A percentile compares a stretch with the other conserved stretches of the same genome.
Conservation (phyloP, 1,140 invertebrate genomes). For the Bacillus rossius region DNA sequence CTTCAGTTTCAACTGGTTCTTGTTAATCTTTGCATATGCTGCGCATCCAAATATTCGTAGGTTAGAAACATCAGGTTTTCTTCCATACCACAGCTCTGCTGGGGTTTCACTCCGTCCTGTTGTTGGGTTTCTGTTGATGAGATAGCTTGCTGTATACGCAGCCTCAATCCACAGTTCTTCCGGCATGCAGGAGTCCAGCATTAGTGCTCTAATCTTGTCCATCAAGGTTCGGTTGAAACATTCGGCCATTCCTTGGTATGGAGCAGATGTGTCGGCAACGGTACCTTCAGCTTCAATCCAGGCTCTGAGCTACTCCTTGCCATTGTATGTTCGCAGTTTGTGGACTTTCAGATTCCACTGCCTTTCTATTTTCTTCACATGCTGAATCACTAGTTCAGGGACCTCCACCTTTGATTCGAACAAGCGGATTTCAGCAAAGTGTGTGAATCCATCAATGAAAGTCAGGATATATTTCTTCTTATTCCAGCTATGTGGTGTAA, state of each 20-base stretch:
- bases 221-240: conserved; percentile 23
- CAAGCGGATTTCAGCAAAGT: too few species aligned
- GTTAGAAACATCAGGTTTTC: conserved; percentile 17
- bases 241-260: conserved; percentile 35
- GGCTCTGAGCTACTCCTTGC: too few species aligned
- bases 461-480: too few species aligned
- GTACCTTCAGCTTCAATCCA: too few species aligned
- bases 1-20: conserved; percentile 17
- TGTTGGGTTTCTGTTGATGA: conserved; percentile 25
- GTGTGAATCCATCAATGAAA: too few species aligned
- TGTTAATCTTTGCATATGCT: conserved; percentile 22
- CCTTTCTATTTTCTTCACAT: too few species aligned
- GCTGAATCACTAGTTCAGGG: too few species aligned
- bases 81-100: conserved; percentile 14
- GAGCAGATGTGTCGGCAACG: conserved; percentile 22
- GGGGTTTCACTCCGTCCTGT: conserved; percentile 2
- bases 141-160: conserved; percentile 26
- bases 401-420: too few species aligned
- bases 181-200: conserved; percentile 3
- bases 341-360: too few species aligned
- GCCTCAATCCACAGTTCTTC: conserved; percentile 29
- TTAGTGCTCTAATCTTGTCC: conserved; percentile 10
- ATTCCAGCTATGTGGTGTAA: too few species aligned
- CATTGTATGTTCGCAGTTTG: too few species aligned
- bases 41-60: conserved; percentile 29